Base-by-base conservation (phyloP, 2,797 vertebrate species). In the Helostoma temminkii region DNA sequence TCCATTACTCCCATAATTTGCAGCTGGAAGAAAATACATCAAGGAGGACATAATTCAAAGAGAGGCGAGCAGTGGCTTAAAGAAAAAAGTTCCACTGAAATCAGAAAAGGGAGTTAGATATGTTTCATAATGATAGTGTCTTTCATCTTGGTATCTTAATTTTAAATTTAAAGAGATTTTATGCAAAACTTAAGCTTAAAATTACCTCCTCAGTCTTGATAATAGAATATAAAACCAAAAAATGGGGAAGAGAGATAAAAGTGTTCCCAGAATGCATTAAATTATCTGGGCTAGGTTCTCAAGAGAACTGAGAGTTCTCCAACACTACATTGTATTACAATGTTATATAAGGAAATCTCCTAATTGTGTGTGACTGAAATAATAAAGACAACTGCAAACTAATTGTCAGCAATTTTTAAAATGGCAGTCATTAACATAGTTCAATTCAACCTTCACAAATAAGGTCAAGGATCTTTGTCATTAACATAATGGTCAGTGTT, bases 1-100 rank as follows among this genome's bases (percentile, higher is more conserved):
- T 90, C 87, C 81, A 93, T 92, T 90, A 88, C 81, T 69, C 45
- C 74, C 64, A 47, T 82, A 71, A 90, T 90, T 89, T 88, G 74
- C 81, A 84, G 68, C 82, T 74, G 83, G 79, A 89, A 85, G 81
- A 88, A 91, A 92, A 91, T 72, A 82, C 82, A 91, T 91, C 82
- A 89, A 90, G 88, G 73, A 78, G 61, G 49, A 61, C 64, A 76
- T 60, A 78, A 87, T 84, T 88, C 84, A 84, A 78, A 74, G 66
- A 66, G 63, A 71, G 74, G 58, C 71, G 57, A 32, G 65, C 66
- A 32, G 52, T 49, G 61, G 57, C 75, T 83, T 67, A 50, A 72
- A 54, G 21, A 53, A 50, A 68, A 73, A 85, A 74, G 48, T 80
- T 82, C 56, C 42, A 46, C 53, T 65, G 50, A 76, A 63, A 65